phyloP scores from a whole-genome alignment of 2,888 invertebrate species.

The Heliconius aoede region DNA sequence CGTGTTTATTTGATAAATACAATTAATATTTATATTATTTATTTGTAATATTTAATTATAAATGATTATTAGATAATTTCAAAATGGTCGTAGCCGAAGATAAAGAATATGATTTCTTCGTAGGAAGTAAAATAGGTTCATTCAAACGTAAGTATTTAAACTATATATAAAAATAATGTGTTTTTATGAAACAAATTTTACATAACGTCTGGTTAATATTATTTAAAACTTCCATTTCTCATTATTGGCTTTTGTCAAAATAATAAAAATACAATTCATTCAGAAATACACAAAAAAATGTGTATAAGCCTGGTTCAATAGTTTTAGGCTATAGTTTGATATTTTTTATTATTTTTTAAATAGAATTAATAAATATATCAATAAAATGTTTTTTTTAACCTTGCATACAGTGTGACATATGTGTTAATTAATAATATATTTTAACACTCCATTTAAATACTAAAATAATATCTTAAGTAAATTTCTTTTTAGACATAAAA shows the following conservation, averaged over 20 bases:
- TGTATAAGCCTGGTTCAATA: background rate
- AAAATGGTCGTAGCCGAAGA: constrained; percentile 64
- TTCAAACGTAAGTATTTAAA: constrained; percentile 79
- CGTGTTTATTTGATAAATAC: constrained; percentile 30
- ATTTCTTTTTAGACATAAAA: constrained; percentile 68
- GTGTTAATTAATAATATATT: no score
- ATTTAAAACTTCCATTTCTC: background rate
- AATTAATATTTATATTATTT: background rate
- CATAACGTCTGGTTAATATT: background rate
- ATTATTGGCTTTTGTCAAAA: background rate
- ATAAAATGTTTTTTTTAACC: no score
- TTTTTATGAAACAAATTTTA: background rate
- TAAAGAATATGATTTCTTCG: constrained; percentile 78
- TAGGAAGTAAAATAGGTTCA: constrained; percentile 81
- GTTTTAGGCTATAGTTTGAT: background rate
- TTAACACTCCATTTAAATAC: no score
- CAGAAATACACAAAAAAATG: background rate
- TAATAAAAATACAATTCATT: background rate
- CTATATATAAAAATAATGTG: constrained; percentile 4
- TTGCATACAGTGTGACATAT: no score
- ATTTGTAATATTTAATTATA: constrained; percentile 4
- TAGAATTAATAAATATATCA: background rate
- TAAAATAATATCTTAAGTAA: no score
- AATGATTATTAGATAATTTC: constrained; percentile 43
- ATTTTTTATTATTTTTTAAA: background rate